phyloP scores from a whole-genome alignment of 1,140 invertebrate species.

The Neodiprion lecontei region DNA sequence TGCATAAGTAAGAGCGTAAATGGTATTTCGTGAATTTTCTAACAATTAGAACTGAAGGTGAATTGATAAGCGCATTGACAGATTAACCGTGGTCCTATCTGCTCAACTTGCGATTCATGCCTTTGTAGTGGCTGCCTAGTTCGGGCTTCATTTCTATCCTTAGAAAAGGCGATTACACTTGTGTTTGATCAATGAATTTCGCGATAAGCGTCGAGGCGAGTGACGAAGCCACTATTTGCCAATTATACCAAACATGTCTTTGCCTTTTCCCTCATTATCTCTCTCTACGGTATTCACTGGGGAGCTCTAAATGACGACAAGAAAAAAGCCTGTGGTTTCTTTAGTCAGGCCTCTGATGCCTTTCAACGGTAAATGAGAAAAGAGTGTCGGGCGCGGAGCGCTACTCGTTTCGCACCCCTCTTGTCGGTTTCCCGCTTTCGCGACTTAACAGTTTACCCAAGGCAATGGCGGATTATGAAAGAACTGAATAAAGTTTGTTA shows the following conservation, averaged over 20 bases:
- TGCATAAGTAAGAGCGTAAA: too few relatives aligned
- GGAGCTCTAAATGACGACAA: conserved; percentile 35
- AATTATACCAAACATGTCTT: not conserved
- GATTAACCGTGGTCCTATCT: too few relatives aligned
- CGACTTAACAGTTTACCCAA: not conserved
- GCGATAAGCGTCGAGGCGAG: not conserved
- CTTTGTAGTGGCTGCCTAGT: too few relatives aligned
- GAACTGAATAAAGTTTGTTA: conserved; percentile 1
- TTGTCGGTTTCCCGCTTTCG: not conserved
- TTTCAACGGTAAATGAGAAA: conserved; percentile 35
- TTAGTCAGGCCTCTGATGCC: conserved; percentile 29
- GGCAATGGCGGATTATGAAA: not conserved
- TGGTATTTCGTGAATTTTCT: too few relatives aligned
- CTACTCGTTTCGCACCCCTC: too few relatives aligned
- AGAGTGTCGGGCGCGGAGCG: not conserved
- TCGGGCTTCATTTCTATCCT: too few relatives aligned
- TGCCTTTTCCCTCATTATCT: not conserved
- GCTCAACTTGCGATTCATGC: too few relatives aligned
- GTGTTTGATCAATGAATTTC: not conserved
- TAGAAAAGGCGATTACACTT: too few relatives aligned
- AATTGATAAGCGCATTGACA: too few relatives aligned
- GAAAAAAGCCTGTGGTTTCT: conserved; percentile 36
- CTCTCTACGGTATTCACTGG: conserved; percentile 15
- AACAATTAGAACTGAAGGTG: too few relatives aligned
- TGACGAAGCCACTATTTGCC: not conserved